Evolutionary conservation across 2,797 vertebrate species (phyloP), one percentile per base, ranked within the genome.

Genomic region (Gorsachius magnificus): DNA sequence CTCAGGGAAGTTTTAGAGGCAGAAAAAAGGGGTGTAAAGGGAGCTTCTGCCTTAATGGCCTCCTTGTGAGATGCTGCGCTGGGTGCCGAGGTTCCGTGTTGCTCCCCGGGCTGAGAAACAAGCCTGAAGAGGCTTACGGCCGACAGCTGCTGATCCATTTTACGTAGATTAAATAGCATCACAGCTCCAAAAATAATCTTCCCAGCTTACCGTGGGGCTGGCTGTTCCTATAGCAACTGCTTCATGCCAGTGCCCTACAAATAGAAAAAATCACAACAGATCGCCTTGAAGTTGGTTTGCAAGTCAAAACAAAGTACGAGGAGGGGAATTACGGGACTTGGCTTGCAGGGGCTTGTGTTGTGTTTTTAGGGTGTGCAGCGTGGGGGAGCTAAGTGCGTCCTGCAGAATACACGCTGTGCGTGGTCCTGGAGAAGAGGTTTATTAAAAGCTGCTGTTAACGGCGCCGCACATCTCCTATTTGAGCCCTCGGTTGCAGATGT

Each of bases 131-230:
- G 48, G 76, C 90, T 92, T 69, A 76, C 0, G 35, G 76, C 86
- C 0, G 3, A 6, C 56, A 43, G 77, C 88, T 84, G 90, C 87
- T 36, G 38, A 97, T 93, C 90, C 51, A 33, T 95, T 95, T 94
- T 88, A 77, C 90, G 41, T 83, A 92, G 92, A 95, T 96, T 93
- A 92, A 93, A 87, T 74, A 95, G 96, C 93, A 81, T 96, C 87
- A 79, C 66, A 10, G 35, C 93, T 95, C 96, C 97, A 96, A 98
- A 98, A 98, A 98, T 98, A 98, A 95, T 89, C 90, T 50, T 66
- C 78, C 81, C 53, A 48, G 70, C 2, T 96, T 95, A 48, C 8
- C 0, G 76, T 11, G 83, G n/a, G 57, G 87, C 88, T 74, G 87
- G 38, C 88, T 74, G 97, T 97, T 98, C 85, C 98, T 91, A 96